Base-by-base conservation (phyloP, 2,888 invertebrate genomes). In the Ormyrus labotus region DNA sequence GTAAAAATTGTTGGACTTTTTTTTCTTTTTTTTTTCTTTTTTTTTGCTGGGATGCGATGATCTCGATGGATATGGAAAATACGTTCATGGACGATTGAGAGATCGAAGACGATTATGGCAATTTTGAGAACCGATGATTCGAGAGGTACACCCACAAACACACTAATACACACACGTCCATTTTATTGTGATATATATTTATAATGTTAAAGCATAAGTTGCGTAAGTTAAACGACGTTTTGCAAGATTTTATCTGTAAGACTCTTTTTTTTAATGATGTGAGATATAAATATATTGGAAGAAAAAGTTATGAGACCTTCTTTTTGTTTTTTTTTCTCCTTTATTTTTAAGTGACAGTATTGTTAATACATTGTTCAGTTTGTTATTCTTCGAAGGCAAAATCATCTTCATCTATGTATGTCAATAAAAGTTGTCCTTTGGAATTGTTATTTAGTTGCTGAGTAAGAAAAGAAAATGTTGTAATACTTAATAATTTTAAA, bases 121-220 rank as follows among this genome's bases (percentile, higher is more conserved):
- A 47, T 64, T 51, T 69, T 64, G 50, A 72, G n/a, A 67, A 73
- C 13, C 45, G 34, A 73, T 13, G n/a, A 53, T 60, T 34, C 51
- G 58, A 78, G 53, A 73, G 50, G 50, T 64, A 81, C 78, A 83
- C 77, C 58, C 67, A 76, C 34, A 34, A 34, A 34, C 34, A 34
- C 34, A 34, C 34, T 34, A 34, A 34, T 34, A 34, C 48, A 73
- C 61, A 81, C 84, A 85, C 85, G 85, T 85, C 85, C 85, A 83
- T 86, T 85, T 86, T 84, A 86, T 86, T 87, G 87, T 86, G 86
- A 87, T 86, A 86, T 80, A 77, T 83, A 81, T 75, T 82, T 82
- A 80, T 81, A 82, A 80, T 74, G 65, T 82, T 77, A 65, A 73
- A 69, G 11, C 48, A 53, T 77, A 80, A 82, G 82, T 64, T 71